Conservation (phyloP, 1,140 invertebrate species). For the Arion vulgaris region DNA sequence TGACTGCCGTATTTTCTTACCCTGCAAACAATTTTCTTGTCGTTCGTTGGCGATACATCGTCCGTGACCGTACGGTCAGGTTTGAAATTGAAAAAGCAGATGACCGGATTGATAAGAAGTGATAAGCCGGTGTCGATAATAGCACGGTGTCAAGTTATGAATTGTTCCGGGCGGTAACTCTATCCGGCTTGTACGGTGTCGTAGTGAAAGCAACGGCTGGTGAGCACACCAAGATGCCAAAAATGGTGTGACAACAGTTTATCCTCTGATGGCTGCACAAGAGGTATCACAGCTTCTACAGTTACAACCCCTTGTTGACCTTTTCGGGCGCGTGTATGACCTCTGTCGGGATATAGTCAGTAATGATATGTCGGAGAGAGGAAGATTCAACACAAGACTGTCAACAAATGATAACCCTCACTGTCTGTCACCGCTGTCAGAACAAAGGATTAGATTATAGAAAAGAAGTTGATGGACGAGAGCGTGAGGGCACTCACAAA, state of each 20-base stretch:
- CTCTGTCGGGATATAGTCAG: neutral
- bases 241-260: neutral
- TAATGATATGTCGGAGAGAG: neutral
- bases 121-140: neutral
- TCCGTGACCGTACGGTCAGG: neutral
- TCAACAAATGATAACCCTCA: slow-evolving; percentile 6
- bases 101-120: neutral
- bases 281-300: neutral
- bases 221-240: neutral
- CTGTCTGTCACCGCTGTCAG: neutral
- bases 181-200: neutral
- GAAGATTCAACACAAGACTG: neutral
- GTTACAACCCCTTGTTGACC: slow-evolving; percentile 8
- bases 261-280: neutral
- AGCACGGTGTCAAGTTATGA: neutral
- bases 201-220: neutral
- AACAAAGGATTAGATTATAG: neutral
- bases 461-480: neutral
- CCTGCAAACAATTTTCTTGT: neutral
- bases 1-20: slow-evolving; percentile 5
- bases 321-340: neutral
- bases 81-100: neutral
- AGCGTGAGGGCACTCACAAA: neutral
- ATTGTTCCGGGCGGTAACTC: neutral
- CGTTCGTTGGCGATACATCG: neutral